These are phyloP conservation scores for Seira sanloemensis DNA, from an alignment of 2,888 invertebrate genomes.

Conservation along the genomic window DNA sequence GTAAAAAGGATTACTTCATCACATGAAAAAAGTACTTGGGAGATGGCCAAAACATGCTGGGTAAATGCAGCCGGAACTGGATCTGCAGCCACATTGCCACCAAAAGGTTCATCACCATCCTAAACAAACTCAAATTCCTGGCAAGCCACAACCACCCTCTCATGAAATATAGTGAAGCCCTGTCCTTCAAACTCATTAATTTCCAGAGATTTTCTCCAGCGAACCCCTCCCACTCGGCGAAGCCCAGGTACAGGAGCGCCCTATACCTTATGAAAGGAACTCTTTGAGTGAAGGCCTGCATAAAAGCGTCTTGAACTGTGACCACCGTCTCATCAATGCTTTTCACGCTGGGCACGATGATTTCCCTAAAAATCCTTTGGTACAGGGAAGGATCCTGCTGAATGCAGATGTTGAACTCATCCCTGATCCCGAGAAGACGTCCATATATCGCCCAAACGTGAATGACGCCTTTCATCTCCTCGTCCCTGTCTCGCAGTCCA, in stretches of 20 bases:
- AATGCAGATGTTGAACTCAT: conserved; percentile 66
- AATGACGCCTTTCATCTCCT: conserved; percentile 57
- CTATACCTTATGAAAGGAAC: conserved; percentile 54
- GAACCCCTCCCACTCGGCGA: conserved; percentile 50
- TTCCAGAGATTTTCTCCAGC: conserved; percentile 59
- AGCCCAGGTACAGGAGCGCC: conserved; percentile 50
- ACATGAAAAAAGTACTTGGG: too few species aligned
- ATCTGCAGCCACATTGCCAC: conserved; percentile 41
- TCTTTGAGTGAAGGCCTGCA: conserved; percentile 51
- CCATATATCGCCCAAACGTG: conserved; percentile 68
- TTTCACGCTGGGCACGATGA: conserved; percentile 66
- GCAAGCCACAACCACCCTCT: conserved; percentile 9
- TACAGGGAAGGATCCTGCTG: conserved; percentile 53
- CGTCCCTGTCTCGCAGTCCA: conserved; percentile 46
- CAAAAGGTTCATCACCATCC: conserved; percentile 17
- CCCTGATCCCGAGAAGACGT: conserved; percentile 66
- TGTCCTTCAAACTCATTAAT: conserved; percentile 61
- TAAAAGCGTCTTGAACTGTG: conserved; percentile 59
- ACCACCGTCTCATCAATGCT: conserved; percentile 63
- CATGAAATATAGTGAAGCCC: conserved; percentile 20
- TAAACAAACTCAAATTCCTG: neutral
- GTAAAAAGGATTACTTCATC: too few species aligned
- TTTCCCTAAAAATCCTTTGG: conserved; percentile 51
- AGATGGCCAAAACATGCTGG: too few species aligned
- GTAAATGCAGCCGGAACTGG: conserved; percentile 50